These are phyloP conservation scores for Stegodyphus dumicola DNA, from an alignment of 1,140 invertebrate species.

Conservation along the genomic window DNA sequence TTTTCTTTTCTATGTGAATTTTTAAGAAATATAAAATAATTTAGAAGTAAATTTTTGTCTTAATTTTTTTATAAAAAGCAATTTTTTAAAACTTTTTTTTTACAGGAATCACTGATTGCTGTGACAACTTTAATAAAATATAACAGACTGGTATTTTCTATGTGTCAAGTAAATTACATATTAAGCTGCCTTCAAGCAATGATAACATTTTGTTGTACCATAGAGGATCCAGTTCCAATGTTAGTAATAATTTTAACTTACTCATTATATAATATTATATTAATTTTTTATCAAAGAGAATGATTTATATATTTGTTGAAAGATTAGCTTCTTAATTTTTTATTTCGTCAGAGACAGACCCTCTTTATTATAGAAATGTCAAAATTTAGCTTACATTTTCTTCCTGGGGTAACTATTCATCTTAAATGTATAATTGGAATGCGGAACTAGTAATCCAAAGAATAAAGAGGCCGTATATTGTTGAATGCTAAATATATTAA, in stretches of 20 bases:
- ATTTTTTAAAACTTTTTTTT: not conserved
- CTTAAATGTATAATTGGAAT: too few species aligned
- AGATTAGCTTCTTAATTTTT: too few species aligned
- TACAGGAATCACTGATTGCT: conserved; percentile 23
- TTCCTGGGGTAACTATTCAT: not conserved
- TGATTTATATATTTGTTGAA: too few species aligned
- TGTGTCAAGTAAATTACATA: conserved; percentile 9
- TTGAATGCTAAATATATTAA: too few species aligned
- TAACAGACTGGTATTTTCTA: conserved; percentile 25
- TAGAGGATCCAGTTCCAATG: not conserved
- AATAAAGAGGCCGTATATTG: too few species aligned
- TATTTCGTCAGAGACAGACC: too few species aligned
- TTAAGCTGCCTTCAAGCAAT: conserved; percentile 37
- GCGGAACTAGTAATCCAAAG: too few species aligned
- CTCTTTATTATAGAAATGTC: not conserved
- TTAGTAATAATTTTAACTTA: conserved; percentile 14
- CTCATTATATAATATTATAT: not conserved
- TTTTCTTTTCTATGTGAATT: too few species aligned
- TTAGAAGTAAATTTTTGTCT: too few species aligned
- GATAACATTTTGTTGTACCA: conserved; percentile 18
- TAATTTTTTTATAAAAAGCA: too few species aligned
- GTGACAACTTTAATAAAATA: conserved; percentile 7
- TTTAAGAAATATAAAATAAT: too few species aligned
- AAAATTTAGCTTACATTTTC: not conserved
- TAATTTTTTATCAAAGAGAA: too few species aligned